A percentile compares a stretch with the other conserved stretches of the same genome.
phyloP scores from a whole-genome alignment of 2,888 invertebrate genomes.

The Ennomos fuscantarius region DNA sequence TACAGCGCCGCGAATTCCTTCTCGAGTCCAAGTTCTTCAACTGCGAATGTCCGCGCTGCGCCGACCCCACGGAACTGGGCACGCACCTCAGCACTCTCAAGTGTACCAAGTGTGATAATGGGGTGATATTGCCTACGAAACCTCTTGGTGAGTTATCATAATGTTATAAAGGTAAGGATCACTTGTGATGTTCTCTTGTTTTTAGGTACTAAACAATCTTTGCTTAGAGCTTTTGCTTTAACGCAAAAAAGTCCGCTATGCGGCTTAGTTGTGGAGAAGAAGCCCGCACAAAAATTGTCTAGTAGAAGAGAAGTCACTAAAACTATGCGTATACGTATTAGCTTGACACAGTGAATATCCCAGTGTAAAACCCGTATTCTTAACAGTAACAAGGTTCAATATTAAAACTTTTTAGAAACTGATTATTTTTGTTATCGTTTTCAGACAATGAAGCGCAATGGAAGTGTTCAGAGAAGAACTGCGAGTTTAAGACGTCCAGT shows the following conservation, averaged over 20 bases:
- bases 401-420: not conserved
- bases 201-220: too few relatives aligned
- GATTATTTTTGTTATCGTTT: conserved; percentile 18
- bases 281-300: too few relatives aligned
- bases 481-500: conserved; percentile 87
- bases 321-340: too few relatives aligned
- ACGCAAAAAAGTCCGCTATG: too few relatives aligned
- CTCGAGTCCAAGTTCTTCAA: conserved; percentile 91
- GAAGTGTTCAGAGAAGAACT: conserved; percentile 87
- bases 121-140: conserved; percentile 87
- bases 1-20: conserved; percentile 88
- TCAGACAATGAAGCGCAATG: conserved; percentile 85
- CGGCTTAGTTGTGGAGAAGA: too few relatives aligned
- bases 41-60: conserved; percentile 90
- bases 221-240: too few relatives aligned
- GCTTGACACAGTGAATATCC: too few relatives aligned
- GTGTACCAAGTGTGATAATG: conserved; percentile 91
- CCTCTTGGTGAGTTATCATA: conserved; percentile 85
- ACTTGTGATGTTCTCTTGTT: too few relatives aligned
- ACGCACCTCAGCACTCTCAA: conserved; percentile 92
- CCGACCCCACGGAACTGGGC: conserved; percentile 92
- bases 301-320: too few relatives aligned
- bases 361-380: too few relatives aligned
- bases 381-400: too few relatives aligned
- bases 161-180: too few relatives aligned